Evolutionary conservation across 2,797 vertebrate species (phyloP).

Genomic region (Chromis chromis): DNA sequence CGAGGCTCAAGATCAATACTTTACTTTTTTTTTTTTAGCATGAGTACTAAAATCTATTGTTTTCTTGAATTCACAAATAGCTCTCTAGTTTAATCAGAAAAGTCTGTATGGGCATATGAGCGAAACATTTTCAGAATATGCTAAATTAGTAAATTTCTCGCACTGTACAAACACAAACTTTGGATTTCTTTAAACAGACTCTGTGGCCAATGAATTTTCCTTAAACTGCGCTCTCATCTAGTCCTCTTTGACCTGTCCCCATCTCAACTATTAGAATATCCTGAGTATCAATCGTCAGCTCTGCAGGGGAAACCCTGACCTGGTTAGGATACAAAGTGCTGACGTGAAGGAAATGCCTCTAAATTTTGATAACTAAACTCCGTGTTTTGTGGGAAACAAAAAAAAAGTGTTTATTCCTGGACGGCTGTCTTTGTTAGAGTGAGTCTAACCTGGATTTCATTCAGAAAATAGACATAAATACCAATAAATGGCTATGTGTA

Average conservation of each 20-base stretch:
- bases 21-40: not conserved
- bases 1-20: not conserved
- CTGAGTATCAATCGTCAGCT: not conserved
- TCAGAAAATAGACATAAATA: not conserved
- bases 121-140: not conserved
- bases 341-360: not conserved
- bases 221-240: not conserved
- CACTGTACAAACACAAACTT: not conserved
- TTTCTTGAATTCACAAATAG: not conserved
- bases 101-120: not conserved
- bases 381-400: not conserved
- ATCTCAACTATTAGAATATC: not conserved
- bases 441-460: not conserved
- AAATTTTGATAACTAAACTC: not conserved
- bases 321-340: not conserved
- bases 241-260: conserved; percentile 10
- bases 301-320: not conserved
- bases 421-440: not conserved
- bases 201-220: not conserved
- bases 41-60: too few species aligned
- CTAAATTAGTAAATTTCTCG: not conserved
- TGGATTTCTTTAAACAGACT: not conserved
- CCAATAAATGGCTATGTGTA: not conserved
- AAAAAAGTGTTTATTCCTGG: not conserved
- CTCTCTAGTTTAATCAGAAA: not conserved